Evolutionary conservation across 2,888 invertebrate genomes (phyloP), one percentile per base, ranked within the genome.

Genomic region (Eupeodes latifasciatus): DNA sequence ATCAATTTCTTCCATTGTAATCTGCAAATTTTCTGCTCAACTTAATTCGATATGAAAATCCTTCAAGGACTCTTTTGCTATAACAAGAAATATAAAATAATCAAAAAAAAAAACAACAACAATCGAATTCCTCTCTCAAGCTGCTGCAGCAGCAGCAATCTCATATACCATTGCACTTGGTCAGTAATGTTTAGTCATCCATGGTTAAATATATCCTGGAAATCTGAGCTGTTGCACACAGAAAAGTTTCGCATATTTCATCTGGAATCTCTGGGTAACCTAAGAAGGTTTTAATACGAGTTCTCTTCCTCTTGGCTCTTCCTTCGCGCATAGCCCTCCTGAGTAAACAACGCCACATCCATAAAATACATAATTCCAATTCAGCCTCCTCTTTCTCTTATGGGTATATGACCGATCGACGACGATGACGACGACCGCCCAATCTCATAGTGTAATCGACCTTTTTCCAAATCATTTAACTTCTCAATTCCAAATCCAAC

Each of bases 401-500:
- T 44, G 12, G 27, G 27, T 27, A 27, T 27, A 27, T 27, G 27
- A 27, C 27, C 27, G 27, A 27, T 2, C 27, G 27, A 27, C 27
- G 27, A n/a, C n/a, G n/a, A n/a, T 2, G 27, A 27, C 27, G 27
- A 27, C 27, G 61, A 71, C 66, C 49, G 62, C 75, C 62, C 78
- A 62, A 67, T 66, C 66, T 66, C 19, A 66, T 14, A 66, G 66
- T 71, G 74, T 27, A 81, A 85, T 81, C 88, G 85, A 89, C 81
- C 89, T 67, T 81, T 75, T 89, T 89, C 89, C 89, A 78, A 89
- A 55, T 89, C 81, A 89, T 89, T 89, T 79, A 89, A 89, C 85
- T 82, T 85, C 71, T 36, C 59, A 59, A 72, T 72, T 72, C 47
- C 47, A 72, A 69, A 27, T 40, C 57, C 34, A 79, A 53, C 81